Base-by-base conservation (phyloP, 1,140 invertebrate species). In the Caenorhabditis briggsae region DNA sequence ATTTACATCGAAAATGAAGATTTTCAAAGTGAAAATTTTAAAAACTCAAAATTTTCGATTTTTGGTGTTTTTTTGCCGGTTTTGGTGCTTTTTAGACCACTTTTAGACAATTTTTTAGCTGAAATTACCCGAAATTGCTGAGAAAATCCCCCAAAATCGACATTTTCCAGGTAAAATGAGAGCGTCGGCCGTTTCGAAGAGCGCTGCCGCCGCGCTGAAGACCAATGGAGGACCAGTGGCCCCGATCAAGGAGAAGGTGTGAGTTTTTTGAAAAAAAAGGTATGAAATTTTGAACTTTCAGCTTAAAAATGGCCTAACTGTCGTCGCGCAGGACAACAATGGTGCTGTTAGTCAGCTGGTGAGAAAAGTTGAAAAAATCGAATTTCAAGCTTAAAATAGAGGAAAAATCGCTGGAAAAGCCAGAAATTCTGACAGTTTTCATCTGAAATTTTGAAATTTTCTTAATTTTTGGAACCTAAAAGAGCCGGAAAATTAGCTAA, bases 261-360 rank as follows among this genome's bases (percentile, higher is more conserved):
- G 9, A 58, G 18, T 14, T 53, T 53, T 53, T 11, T 0, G 16
- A 16, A 53, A 53, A 14, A 11, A 14, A 11, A 14, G 11, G 11
- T 11, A 6, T 46, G n/a, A 58, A n/a, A 16, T 48, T 46, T 70
- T 18, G 14, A 20, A 25, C 23, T 78, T 78, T 20, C 43, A 87
- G 74, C 58, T 87, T 0, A 43, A 33, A 23, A 84, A 61, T 25
- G 86, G 86, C 11, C 70, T 87, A 2, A 61, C 64, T 7, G 86
- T 87, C 11, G 82, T 83, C 20, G 50, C 86, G 2, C 84, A 70
- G 20, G 86, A 92, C 25, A 78, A 90, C 43, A 58, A 88, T 46
- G 91, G 90, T 14, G 83, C 91, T 1, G 78, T 92, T 11, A 89
- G 90, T 33, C 89, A 90, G 48, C 56, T 92, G 25, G 89, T 86